Percentiles rank a stretch among this genome's conserved stretches.
phyloP scores from a whole-genome alignment of 1,140 invertebrate genomes.

The Pantala flavescens region DNA sequence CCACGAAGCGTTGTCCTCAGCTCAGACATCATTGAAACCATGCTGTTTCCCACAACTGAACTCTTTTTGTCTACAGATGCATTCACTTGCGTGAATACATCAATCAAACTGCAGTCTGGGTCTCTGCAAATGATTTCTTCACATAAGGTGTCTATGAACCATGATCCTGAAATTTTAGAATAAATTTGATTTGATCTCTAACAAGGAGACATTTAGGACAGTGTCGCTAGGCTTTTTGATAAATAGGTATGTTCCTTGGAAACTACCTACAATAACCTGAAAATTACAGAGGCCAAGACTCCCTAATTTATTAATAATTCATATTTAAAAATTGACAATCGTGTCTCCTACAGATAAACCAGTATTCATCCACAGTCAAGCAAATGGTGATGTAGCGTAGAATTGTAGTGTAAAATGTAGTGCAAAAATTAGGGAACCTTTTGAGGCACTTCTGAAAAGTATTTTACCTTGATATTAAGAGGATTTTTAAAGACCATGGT shows the following conservation, averaged over 20 bases:
- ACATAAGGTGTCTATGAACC: conserved; percentile 14
- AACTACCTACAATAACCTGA: too few relatives aligned
- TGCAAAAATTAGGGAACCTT: too few relatives aligned
- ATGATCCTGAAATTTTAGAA: conserved; percentile 8
- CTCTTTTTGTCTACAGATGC: neutral
- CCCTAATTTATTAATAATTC: too few relatives aligned
- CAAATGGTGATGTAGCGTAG: too few relatives aligned
- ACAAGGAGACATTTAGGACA: neutral
- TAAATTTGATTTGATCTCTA: neutral
- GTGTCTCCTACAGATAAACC: too few relatives aligned
- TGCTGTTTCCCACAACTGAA: neutral
- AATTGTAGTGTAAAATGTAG: too few relatives aligned
- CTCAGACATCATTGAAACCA: neutral
- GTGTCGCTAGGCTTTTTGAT: neutral
- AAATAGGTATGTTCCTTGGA: neutral
- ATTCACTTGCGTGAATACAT: neutral
- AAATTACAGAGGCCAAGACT: too few relatives aligned
- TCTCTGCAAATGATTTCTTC: neutral
- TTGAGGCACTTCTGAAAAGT: too few relatives aligned
- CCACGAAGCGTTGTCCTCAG: neutral
- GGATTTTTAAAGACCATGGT: too few relatives aligned
- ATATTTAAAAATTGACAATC: too few relatives aligned
- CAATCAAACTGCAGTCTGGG: neutral
- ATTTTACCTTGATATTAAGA: too few relatives aligned
- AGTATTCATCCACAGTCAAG: too few relatives aligned